These are phyloP conservation scores for Leuctra nigra DNA, from an alignment of 2,888 invertebrate species.

Conservation along the genomic window DNA sequence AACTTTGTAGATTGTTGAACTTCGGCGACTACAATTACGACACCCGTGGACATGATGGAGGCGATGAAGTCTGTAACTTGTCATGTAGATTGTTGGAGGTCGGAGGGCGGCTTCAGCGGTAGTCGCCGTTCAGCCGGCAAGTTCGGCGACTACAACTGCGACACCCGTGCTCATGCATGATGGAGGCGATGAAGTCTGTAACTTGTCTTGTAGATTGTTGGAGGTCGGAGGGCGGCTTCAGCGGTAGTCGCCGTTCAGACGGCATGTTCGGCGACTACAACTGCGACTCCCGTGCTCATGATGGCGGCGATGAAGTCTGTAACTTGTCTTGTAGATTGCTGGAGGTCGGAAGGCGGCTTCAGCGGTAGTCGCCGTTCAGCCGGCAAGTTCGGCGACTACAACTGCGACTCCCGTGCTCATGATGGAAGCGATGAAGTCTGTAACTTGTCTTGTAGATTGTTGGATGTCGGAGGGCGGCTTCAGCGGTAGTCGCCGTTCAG, in stretches of 20 bases:
- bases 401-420: slow-evolving; percentile 87
- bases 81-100: slow-evolving; percentile 52
- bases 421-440: too few species aligned
- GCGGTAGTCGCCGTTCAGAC: slow-evolving; percentile 44
- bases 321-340: too few species aligned
- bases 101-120: slow-evolving; percentile 42
- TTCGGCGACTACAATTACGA: slow-evolving; percentile 81
- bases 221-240: slow-evolving; percentile 47
- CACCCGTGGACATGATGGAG: too few species aligned
- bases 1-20: too few species aligned
- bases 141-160: slow-evolving; percentile 77
- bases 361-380: slow-evolving; percentile 45
- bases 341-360: too few species aligned
- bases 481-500: slow-evolving; percentile 42
- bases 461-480: too few species aligned
- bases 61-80: too few species aligned
- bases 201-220: slow-evolving; percentile 48
- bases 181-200: too few species aligned
- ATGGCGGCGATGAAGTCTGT: slow-evolving; percentile 87
- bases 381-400: slow-evolving; percentile 70
- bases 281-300: slow-evolving; percentile 83
- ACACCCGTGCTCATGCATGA: slow-evolving; percentile 84
- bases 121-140: slow-evolving; percentile 54
- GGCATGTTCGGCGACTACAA: slow-evolving; percentile 72
- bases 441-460: too few species aligned